These are phyloP conservation scores for Conus betulinus DNA, from an alignment of 1,140 invertebrate genomes.

Conservation along the genomic window DNA sequence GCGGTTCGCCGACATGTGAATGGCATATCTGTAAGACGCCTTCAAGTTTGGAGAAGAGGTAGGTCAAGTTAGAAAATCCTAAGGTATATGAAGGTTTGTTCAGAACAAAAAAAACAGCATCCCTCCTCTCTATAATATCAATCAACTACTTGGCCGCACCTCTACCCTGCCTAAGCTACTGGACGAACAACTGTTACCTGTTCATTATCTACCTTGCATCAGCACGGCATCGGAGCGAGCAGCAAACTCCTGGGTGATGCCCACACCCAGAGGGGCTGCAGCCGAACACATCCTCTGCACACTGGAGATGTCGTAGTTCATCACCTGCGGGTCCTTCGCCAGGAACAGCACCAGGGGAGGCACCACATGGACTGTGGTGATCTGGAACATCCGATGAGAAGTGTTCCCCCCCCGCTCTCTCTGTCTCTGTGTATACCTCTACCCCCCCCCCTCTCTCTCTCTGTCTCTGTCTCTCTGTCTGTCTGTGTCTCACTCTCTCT, in stretches of 20 bases:
- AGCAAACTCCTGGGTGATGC: constrained; percentile 63
- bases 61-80: no score
- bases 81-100: no score
- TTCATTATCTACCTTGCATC: constrained; percentile 9
- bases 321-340: constrained; percentile 69
- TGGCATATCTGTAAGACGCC: no score
- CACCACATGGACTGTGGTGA: constrained; percentile 64
- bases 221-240: constrained; percentile 37
- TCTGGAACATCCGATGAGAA: constrained; percentile 41
- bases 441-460: not conserved
- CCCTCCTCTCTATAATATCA: no score
- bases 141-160: no score
- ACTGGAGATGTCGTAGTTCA: constrained; percentile 67
- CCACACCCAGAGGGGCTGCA: constrained; percentile 70
- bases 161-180: no score
- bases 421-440: not conserved
- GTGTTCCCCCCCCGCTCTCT: not conserved
- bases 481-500: not conserved
- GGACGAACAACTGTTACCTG: no score
- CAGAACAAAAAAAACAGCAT: no score
- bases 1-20: no score
- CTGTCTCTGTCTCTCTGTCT: not conserved
- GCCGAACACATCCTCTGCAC: constrained; percentile 58
- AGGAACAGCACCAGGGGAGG: constrained; percentile 74
- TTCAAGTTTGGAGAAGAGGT: no score